Evolutionary conservation across 1,140 invertebrate genomes (phyloP), one percentile per base, ranked within the genome.

Genomic region (Melipona quadrifasciata): DNA sequence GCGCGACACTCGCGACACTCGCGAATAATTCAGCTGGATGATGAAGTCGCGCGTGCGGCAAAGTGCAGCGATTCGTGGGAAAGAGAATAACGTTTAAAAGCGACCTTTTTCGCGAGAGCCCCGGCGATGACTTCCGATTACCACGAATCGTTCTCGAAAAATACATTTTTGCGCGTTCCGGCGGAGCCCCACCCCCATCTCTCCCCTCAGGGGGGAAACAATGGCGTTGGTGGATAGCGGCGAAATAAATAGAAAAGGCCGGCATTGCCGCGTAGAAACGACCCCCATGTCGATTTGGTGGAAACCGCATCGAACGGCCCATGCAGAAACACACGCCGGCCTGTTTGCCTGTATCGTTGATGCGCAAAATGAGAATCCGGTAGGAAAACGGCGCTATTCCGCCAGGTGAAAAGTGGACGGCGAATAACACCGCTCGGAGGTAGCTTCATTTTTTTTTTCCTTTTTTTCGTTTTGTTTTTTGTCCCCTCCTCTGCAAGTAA

Each of bases 101-200:
- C 77, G 76, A 72, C 39, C 67, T 65, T 80, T 84, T 80, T 80
- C 68, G 82, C 17, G 57, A 21, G 74, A 34, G 19, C 8, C 39
- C 39, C 77, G 57, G 65, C 47, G 76, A 84, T 80, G 77, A 84
- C 57, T 84, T 84, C 82, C 82, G 82, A 84, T 84, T 84, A 84
- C 77, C 82, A 55, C 77, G 77, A 84, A 84, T 84, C 76, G 82
- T 84, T 67, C 68, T 27, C 57, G 68, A 84, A 84, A 84, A 84
- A 84, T 80, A 80, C 76, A 84, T 80, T 83, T 83, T 83, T 83
- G 82, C 65, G 27, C 61, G 65, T 53, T 53, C 74, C n/a, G 39
- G 39, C 39, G 39, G 39, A 0, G 17, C 47, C 39, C 39, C 39
- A 6, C 5, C 39, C 34, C 6, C 39, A 6, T 39, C 39, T 47